Conservation (phyloP, 2,797 vertebrate genomes). For the Microctenopoma lineatum region DNA sequence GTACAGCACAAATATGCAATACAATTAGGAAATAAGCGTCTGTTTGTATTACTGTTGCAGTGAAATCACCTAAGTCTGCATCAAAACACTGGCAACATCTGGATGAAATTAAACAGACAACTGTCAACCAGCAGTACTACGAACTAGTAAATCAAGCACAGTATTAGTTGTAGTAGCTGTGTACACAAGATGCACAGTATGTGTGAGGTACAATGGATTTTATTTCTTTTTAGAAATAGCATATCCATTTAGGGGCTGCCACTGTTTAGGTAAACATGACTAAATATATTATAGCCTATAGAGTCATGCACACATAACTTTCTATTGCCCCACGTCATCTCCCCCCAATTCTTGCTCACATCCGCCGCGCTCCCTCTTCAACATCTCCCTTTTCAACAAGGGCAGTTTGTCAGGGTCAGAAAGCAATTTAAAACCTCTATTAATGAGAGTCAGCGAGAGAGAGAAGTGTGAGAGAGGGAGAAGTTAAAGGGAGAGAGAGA, state of each 20-base stretch:
- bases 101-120: neutral
- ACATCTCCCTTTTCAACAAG: slow-evolving; percentile 76
- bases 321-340: slow-evolving; percentile 20
- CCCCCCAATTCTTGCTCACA: slow-evolving; percentile 50
- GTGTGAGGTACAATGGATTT: neutral
- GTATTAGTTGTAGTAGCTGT: too few species aligned
- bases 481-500: slow-evolving; percentile 70
- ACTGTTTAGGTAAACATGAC: slow-evolving; percentile 49
- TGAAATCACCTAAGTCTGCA: slow-evolving; percentile 38
- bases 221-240: neutral
- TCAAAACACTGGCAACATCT: slow-evolving; percentile 10
- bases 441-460: slow-evolving; percentile 82
- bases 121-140: neutral
- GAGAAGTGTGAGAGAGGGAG: slow-evolving; percentile 55
- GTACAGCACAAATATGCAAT: slow-evolving; percentile 74
- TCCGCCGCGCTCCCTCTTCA: slow-evolving; percentile 61
- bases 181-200: too few species aligned
- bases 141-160: neutral
- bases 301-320: slow-evolving; percentile 37
- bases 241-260: slow-evolving; percentile 37
- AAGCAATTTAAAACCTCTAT: slow-evolving; percentile 91
- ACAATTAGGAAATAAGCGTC: slow-evolving; percentile 69
- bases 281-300: slow-evolving; percentile 67
- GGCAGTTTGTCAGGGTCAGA: slow-evolving; percentile 85
- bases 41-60: slow-evolving; percentile 9